phyloP scores from a whole-genome alignment of 2,113 vertebrate species.

The Rhadina sibilatrix region DNA sequence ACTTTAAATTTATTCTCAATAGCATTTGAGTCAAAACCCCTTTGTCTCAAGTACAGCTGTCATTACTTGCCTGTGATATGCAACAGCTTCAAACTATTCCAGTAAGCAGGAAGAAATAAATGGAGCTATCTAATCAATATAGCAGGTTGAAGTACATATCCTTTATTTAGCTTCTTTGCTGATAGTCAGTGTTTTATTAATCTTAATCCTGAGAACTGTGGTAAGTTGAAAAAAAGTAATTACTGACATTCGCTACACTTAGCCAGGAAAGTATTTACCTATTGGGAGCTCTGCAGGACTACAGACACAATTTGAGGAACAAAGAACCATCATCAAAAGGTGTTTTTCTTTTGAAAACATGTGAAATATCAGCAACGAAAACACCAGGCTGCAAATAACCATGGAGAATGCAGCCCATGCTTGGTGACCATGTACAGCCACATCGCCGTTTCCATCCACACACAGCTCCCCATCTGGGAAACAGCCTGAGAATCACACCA shows the following conservation, averaged over 20 bases:
- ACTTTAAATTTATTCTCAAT: background rate
- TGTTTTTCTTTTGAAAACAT: background rate
- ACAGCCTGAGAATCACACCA: background rate
- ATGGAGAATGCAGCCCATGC: accelerated
- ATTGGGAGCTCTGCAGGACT: background rate
- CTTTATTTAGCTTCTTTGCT: background rate
- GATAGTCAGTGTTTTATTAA: constrained; percentile 13
- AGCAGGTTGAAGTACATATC: background rate
- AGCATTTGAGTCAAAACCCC: background rate
- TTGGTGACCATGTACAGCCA: background rate
- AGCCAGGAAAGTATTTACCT: background rate
- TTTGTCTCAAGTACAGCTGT: background rate
- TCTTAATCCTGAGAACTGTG: background rate
- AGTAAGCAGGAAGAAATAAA: background rate
- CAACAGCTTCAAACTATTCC: background rate
- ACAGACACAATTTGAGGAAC: background rate
- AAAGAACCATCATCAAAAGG: background rate
- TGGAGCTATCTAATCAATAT: background rate
- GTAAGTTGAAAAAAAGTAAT: background rate
- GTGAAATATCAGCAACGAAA: background rate
- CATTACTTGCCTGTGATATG: background rate
- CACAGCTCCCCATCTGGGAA: accelerated
- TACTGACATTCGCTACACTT: background rate
- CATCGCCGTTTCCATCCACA: accelerated
- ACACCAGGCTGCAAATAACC: background rate